Base-by-base conservation (phyloP, 2,113 vertebrate species). In the Piprites chloris region DNA sequence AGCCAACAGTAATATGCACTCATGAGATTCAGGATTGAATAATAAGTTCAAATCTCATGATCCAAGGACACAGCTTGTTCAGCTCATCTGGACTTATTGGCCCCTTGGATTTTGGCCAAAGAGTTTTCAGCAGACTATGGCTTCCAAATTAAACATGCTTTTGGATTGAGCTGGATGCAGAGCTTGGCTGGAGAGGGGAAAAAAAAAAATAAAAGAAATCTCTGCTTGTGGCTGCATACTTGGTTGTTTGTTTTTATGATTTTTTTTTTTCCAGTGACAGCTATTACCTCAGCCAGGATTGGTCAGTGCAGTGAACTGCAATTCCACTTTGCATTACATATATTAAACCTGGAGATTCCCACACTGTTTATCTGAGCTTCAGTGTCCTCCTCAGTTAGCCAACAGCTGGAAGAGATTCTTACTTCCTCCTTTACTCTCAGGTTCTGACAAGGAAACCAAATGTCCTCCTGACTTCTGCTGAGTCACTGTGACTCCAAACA, bases 101-200 rank as follows among this genome's bases (percentile, higher is more conserved):
- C 62, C 77, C n/a, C 49, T 79, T 97, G 89, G 89, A 85, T 91
- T 95, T 91, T 58, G 62, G 53, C 91, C 94, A 96, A 94, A 76
- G 37, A 44, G 84, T 93, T 96, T 95, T 95, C 91, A 95, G 41
- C 89, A 89, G 87, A 22, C 66, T 58, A 37, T 12, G 13, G 32
- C 81, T 95, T 97, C 91, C 94, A 96, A 95, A 94, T 65, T 49
- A 97, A 96, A 95, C 91, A 95, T 89, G 63, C 81, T 91, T 96
- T 95, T 56, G 52, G 74, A 58, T 66, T 96, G 81, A 95, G 84
- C 66, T 89, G 47, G 77, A 87, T 91, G 49, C 80, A 89, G 56
- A 72, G 6, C 37, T 95, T 95, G 87, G 77, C 89, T 87, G 81
- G 37, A 82, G 49, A 95, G 84, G 19, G 20, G 44, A 15, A 42